Percentiles rank a stretch among this genome's conserved stretches.
Conservation (phyloP, 2,113 vertebrate genomes). For the Lates calcarifer region DNA sequence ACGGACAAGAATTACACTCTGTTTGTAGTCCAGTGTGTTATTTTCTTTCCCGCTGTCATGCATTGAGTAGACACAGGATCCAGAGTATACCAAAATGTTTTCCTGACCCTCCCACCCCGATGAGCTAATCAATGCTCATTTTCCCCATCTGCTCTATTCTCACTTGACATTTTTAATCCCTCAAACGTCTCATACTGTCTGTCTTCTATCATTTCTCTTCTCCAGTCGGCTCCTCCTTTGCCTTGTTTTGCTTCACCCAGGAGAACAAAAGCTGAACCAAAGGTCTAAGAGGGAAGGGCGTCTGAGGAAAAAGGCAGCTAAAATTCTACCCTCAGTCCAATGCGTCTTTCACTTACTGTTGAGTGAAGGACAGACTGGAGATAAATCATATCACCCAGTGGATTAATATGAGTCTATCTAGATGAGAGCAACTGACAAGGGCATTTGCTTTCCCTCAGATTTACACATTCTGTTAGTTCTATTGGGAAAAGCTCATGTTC, state of each 20-base stretch:
- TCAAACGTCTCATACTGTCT: neutral
- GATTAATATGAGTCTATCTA: conserved; percentile 64
- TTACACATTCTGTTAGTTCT: conserved; percentile 13
- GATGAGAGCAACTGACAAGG: conserved; percentile 74
- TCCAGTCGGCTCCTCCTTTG: conserved; percentile 7
- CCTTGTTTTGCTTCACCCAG: conserved; percentile 27
- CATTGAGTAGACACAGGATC: conserved; percentile 13
- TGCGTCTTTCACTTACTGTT: conserved; percentile 60
- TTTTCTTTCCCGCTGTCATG: conserved; percentile 10
- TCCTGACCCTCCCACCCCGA: neutral
- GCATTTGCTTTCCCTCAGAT: conserved; percentile 47
- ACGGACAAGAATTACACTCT: conserved; percentile 44
- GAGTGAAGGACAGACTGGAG: conserved; percentile 70
- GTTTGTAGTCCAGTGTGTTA: conserved; percentile 13
- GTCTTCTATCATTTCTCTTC: conserved; percentile 14
- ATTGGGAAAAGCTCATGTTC: conserved; percentile 31
- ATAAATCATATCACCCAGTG: conserved; percentile 77
- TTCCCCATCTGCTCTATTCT: conserved; percentile 7
- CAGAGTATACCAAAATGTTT: conserved; percentile 34
- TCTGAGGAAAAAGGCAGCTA: conserved; percentile 46
- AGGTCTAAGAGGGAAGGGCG: conserved; percentile 43
- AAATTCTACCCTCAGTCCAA: conserved; percentile 61
- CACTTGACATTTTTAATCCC: neutral
- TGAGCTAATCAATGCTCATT: conserved; percentile 32
- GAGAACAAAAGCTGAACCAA: conserved; percentile 29